Percentiles rank a stretch among this genome's conserved stretches.
These are phyloP conservation scores for Coluber constrictor DNA, from an alignment of 2,797 vertebrate genomes.

Conservation along the genomic window DNA sequence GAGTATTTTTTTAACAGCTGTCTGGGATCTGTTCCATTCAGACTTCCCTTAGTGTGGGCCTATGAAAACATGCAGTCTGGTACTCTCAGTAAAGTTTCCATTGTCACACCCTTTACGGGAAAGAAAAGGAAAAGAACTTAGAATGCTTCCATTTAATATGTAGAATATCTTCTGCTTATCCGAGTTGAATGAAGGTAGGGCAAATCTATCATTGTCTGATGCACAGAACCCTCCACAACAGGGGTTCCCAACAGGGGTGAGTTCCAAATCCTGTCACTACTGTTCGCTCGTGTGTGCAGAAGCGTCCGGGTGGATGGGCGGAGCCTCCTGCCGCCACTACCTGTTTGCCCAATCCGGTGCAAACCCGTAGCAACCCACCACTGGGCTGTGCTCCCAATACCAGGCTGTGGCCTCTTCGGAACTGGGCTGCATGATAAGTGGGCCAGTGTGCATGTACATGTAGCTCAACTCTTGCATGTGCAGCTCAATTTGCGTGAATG, in stretches of 20 bases:
- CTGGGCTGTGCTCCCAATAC: no score
- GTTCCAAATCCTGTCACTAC: no score
- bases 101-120: slow-evolving; percentile 20
- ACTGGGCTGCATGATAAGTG: accelerated
- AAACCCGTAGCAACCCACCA: no score
- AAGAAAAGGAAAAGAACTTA: not conserved
- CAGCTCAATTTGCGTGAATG: no score
- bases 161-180: not conserved
- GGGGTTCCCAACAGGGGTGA: not conserved
- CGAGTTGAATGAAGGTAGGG: not conserved
- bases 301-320: no score
- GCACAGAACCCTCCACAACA: not conserved
- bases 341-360: no score
- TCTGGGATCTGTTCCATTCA: slow-evolving; percentile 58
- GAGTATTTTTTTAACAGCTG: slow-evolving; percentile 51
- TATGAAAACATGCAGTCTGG: slow-evolving; percentile 53
- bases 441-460: not conserved
- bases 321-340: no score
- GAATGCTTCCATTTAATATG: not conserved
- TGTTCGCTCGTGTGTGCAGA: no score
- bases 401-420: not conserved
- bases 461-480: not conserved
- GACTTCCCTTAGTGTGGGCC: slow-evolving; percentile 47
- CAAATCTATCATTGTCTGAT: not conserved
- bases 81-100: slow-evolving; percentile 35